Percentiles rank a stretch among this genome's conserved stretches.
Conservation (phyloP, 35 echinoderm and acorn worm genomes). For the Lytechinus pictus region DNA sequence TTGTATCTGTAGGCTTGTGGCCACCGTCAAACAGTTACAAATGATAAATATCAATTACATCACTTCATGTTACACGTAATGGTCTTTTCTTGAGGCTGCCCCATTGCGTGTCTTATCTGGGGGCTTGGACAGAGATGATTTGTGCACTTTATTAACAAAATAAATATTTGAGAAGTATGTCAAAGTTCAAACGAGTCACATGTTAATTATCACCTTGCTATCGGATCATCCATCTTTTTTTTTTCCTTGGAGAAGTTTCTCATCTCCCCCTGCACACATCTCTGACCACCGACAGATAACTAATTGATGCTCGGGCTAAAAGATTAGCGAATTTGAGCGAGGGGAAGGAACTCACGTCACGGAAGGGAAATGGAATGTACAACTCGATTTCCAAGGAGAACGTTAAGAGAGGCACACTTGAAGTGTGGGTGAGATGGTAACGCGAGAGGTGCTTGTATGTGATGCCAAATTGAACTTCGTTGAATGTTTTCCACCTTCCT, state of each 20-base stretch:
- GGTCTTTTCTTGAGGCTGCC: not conserved
- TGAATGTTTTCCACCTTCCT: constrained; percentile 11
- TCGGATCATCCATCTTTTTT: not conserved
- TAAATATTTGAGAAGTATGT: not conserved
- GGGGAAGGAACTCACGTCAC: constrained; percentile 2
- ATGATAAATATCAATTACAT: too few relatives aligned
- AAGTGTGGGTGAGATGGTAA: not conserved
- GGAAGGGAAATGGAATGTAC: constrained; percentile 32
- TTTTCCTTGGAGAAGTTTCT: not conserved
- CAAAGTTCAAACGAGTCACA: constrained; percentile 7
- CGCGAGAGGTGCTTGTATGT: constrained; percentile 1
- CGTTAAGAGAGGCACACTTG: not conserved
- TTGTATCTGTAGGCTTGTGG: too few relatives aligned
- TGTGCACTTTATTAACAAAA: not conserved
- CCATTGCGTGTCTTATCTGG: not conserved
- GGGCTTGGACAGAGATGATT: not conserved
- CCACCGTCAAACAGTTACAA: too few relatives aligned
- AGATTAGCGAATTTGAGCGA: constrained; percentile 34
- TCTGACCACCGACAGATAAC: not conserved
- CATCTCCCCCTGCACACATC: not conserved
- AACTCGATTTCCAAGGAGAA: constrained; percentile 9
- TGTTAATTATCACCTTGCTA: not conserved
- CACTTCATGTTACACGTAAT: too few relatives aligned
- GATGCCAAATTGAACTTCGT: constrained; percentile 17
- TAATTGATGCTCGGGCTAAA: constrained; percentile 11